These are phyloP conservation scores for Triplophysa rosa DNA, from an alignment of 2,113 vertebrate species.

Conservation along the genomic window DNA sequence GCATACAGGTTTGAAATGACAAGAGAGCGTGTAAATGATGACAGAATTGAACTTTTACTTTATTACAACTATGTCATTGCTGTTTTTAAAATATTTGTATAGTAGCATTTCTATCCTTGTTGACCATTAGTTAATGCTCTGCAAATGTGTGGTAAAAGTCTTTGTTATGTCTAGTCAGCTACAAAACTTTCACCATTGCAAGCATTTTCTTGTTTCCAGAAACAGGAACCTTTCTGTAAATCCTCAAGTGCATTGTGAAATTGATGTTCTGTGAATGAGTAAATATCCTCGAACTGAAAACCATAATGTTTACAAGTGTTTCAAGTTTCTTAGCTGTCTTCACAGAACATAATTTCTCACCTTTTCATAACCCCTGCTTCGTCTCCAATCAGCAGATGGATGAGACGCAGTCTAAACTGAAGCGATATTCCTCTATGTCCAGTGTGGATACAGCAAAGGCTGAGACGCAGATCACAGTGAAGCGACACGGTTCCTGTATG, in stretches of 20 bases:
- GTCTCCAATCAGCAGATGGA: slow-evolving; percentile 31
- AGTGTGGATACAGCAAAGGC: slow-evolving; percentile 84
- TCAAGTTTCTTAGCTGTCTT: background rate
- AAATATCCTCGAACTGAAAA: background rate
- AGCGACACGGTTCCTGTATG: slow-evolving; percentile 92
- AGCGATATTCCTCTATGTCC: slow-evolving; percentile 89
- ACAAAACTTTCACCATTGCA: background rate
- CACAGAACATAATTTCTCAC: background rate
- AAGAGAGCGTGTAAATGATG: no score
- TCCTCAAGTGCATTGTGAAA: background rate
- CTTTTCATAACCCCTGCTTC: background rate
- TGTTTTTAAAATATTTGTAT: background rate
- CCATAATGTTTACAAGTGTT: background rate
- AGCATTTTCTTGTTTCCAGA: background rate
- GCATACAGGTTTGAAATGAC: no score
- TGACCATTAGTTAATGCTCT: background rate
- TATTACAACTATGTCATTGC: background rate
- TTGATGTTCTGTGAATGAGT: background rate
- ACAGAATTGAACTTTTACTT: no score
- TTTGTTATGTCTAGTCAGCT: slow-evolving; percentile 24
- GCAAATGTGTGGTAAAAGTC: background rate
- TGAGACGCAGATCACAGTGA: slow-evolving; percentile 84
- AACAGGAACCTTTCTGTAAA: background rate
- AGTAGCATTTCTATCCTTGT: background rate
- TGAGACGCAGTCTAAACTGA: slow-evolving; percentile 75